Base-by-base conservation (phyloP, 2,113 vertebrate genomes). In the Cyanistes caeruleus region DNA sequence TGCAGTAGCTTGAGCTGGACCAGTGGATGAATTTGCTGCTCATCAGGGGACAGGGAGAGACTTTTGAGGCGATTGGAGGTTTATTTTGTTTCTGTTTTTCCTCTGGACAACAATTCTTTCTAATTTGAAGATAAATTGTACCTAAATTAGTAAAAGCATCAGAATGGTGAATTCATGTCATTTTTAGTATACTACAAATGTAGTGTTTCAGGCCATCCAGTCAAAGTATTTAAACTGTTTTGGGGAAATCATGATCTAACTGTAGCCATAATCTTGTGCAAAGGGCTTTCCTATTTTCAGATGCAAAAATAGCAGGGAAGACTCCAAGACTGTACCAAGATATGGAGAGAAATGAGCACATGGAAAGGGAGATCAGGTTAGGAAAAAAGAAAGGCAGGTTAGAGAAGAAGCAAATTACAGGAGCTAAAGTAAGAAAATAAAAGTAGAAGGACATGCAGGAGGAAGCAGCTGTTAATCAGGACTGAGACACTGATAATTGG, bases 321-420 rank as follows among this genome's bases (percentile, higher is more conserved):
- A 39, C 14, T 37, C 41, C 41, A 72, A 15, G n/a, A 31, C 20
- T n/a, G 3, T 48, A 82, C 16, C n/a, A 30, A 70, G 18, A 33
- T 21, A 48, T 0, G 0, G 2, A 62, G 33, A 22, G 27, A 90
- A 86, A 73, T 35, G n/a, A 65, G 46, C 41, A 28, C 3, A 3
- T 43, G 53, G 33, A 35, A 74, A 15, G 15, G 16, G 49, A 73
- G 28, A 55, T 69, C 9, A 41, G 28, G 49, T 70, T 31, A 76
- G 70, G 49, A 53, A 83, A 64, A 75, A 46, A 44, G 10, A 19
- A 68, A 59, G 7, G 37, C n/a, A 28, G 25, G 22, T 62, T 87
- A 28, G n/a, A 78, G 68, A 85, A 79, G 22, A 82, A 83, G 8
- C n/a, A 55, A 68, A 56, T 60, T 62, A 68, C 44, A 25, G 31